phyloP scores from a whole-genome alignment of 2,888 invertebrate species.

The Tigriopus californicus region DNA sequence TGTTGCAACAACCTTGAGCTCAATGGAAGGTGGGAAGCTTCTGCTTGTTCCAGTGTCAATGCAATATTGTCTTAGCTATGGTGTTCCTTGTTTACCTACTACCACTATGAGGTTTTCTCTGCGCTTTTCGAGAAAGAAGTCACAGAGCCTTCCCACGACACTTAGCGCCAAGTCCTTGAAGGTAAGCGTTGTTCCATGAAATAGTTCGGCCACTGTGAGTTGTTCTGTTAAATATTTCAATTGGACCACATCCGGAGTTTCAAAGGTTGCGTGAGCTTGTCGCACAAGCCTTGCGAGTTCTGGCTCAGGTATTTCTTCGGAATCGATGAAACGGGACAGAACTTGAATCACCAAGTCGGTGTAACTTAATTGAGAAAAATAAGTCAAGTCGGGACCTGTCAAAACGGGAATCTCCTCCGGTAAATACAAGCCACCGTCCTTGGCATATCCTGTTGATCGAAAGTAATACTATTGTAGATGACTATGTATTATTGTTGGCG shows the following conservation, averaged over 20 bases:
- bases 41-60: too few species aligned
- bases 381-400: constrained; percentile 24
- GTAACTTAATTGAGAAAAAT: constrained; percentile 23
- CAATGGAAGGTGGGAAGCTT: too few species aligned
- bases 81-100: constrained; percentile 22
- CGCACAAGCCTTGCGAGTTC: constrained; percentile 21
- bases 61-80: too few species aligned
- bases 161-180: constrained; percentile 32
- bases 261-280: constrained; percentile 22
- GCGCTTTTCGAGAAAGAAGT: constrained; percentile 27
- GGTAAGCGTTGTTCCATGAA: constrained; percentile 30
- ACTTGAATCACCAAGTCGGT: constrained; percentile 26
- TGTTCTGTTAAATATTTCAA: constrained; percentile 23
- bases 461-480: constrained; percentile 13
- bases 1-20: too few species aligned
- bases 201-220: constrained; percentile 30
- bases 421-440: constrained; percentile 30
- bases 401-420: constrained; percentile 27
- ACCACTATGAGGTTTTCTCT: constrained; percentile 25
- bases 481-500: not conserved
- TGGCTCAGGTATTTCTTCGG: constrained; percentile 26
- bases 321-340: constrained; percentile 25
- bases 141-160: constrained; percentile 27
- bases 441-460: constrained; percentile 25
- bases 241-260: constrained; percentile 22